phyloP scores from a whole-genome alignment of 1,140 invertebrate genomes.

The Gonatopus flavifemur region DNA sequence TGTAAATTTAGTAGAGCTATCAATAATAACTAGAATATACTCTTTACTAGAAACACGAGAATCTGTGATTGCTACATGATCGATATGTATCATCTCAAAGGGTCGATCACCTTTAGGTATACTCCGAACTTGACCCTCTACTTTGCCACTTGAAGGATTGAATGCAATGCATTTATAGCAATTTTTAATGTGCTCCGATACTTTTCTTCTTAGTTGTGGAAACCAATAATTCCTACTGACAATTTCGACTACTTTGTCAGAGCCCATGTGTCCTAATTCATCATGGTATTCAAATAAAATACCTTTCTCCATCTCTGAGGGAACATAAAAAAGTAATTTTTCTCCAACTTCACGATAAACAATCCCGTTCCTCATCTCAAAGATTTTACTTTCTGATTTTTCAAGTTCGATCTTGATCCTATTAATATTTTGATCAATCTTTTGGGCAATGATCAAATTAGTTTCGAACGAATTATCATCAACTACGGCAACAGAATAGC shows the following conservation, averaged over 20 bases:
- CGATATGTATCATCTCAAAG: constrained; percentile 17
- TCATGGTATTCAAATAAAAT: constrained; percentile 26
- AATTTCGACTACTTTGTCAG: constrained; percentile 24
- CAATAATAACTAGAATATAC: constrained; percentile 15
- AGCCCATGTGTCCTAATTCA: constrained; percentile 29
- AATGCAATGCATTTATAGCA: constrained; percentile 29
- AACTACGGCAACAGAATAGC: constrained; percentile 17
- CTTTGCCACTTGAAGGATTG: constrained; percentile 10
- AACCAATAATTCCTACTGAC: constrained; percentile 22
- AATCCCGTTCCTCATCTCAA: constrained; percentile 18
- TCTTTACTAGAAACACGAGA: too few relatives aligned
- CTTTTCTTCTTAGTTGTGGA: constrained; percentile 20
- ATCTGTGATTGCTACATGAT: too few relatives aligned
- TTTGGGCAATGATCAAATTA: constrained; percentile 17
- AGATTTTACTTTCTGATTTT: constrained; percentile 13
- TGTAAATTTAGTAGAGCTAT: constrained; percentile 20
- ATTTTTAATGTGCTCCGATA: constrained; percentile 10
- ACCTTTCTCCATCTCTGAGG: constrained; percentile 17
- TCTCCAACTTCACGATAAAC: constrained; percentile 17
- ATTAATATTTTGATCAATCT: constrained; percentile 15
- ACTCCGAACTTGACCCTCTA: constrained; percentile 13
- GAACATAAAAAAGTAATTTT: constrained; percentile 28
- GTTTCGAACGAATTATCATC: too few relatives aligned
- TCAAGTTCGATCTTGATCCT: constrained; percentile 9
- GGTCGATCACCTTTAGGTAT: constrained; percentile 17